Conservation (phyloP, 2,888 invertebrate species). For the Drosophila cracens region DNA sequence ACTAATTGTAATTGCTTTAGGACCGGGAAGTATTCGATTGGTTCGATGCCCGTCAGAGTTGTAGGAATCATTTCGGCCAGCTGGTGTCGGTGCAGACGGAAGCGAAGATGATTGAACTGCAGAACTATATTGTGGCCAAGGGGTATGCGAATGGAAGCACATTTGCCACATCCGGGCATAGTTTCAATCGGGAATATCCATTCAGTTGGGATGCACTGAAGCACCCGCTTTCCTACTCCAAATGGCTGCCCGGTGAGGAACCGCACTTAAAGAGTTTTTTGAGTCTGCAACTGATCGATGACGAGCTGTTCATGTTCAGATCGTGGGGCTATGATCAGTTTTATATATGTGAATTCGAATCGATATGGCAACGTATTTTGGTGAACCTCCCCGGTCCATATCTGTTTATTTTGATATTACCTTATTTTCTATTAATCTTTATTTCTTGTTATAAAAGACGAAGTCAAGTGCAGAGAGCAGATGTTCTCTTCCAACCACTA, state of each 20-base stretch:
- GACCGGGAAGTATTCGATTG: slow-evolving; percentile 19
- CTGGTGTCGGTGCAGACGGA: slow-evolving; percentile 40
- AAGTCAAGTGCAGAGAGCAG: accelerated
- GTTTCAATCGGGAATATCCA: slow-evolving; percentile 8
- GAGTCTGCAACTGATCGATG: slow-evolving; percentile 34
- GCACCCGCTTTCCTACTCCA: slow-evolving; percentile 20
- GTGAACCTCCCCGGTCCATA: accelerated
- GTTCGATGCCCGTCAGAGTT: slow-evolving; percentile 38
- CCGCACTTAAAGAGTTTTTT: slow-evolving; percentile 12
- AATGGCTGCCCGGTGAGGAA: slow-evolving; percentile 32
- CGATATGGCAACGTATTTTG: not conserved
- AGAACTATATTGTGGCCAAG: slow-evolving; percentile 20
- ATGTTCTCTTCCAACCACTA: not conserved
- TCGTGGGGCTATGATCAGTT: slow-evolving; percentile 34
- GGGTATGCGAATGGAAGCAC: slow-evolving; percentile 48
- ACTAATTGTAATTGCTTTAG: not conserved
- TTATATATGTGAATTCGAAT: slow-evolving; percentile 51
- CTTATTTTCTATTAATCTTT: accelerated
- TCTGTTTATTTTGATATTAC: accelerated
- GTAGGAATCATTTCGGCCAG: slow-evolving; percentile 24
- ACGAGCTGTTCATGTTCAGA: slow-evolving; percentile 43
- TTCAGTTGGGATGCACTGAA: slow-evolving; percentile 35
- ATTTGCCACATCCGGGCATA: slow-evolving; percentile 56
- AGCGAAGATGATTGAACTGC: slow-evolving; percentile 21
- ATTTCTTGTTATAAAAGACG: accelerated